Evolutionary conservation across 2,113 vertebrate genomes (phyloP).

Genomic region (Heterochromis multidens): DNA sequence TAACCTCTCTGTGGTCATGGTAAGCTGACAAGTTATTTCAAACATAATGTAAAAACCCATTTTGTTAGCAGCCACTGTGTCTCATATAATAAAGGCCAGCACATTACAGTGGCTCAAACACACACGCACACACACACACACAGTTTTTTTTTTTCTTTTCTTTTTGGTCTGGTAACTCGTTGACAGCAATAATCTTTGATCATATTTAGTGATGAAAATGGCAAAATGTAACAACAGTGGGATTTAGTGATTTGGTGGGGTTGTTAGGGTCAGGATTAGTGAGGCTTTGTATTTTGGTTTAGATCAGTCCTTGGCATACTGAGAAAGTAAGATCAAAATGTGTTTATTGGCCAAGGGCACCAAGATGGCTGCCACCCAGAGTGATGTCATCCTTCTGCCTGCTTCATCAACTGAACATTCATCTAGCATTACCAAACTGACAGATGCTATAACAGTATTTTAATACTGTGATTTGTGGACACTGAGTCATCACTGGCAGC

Average conservation of each 20-base stretch:
- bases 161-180: neutral
- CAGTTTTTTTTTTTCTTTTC: neutral
- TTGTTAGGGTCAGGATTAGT: neutral
- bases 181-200: neutral
- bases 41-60: neutral
- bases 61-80: neutral
- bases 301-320: neutral
- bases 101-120: too few species aligned
- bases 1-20: neutral
- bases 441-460: slow-evolving; percentile 24
- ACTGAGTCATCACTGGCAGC: slow-evolving; percentile 34
- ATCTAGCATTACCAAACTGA: slow-evolving; percentile 5
- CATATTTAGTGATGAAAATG: neutral
- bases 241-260: neutral
- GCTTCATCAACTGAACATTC: slow-evolving; percentile 26
- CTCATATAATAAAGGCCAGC: neutral
- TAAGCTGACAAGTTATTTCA: neutral
- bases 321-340: slow-evolving; percentile 18
- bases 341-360: slow-evolving; percentile 41
- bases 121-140: too few species aligned
- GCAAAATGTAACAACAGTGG: neutral
- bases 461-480: slow-evolving; percentile 32
- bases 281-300: neutral
- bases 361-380: slow-evolving; percentile 50
- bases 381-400: slow-evolving; percentile 42